Percentiles rank a stretch among this genome's conserved stretches.
These are phyloP conservation scores for Dolichallabes microphthalmus DNA, from an alignment of 2,113 vertebrate species.

Conservation along the genomic window DNA sequence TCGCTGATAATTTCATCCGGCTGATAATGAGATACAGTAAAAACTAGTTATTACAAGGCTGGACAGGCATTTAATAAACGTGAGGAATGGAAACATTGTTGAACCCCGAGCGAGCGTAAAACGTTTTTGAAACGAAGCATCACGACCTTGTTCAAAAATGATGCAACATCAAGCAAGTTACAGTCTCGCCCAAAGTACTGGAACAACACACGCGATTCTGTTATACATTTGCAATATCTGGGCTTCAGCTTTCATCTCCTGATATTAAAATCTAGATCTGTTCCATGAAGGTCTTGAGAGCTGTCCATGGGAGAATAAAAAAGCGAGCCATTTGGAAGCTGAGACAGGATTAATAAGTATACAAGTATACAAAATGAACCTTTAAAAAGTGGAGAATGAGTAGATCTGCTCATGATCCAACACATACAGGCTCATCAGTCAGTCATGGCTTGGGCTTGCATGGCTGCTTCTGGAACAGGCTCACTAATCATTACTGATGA, in stretches of 20 bases:
- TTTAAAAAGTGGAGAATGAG: background rate
- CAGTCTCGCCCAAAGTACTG: background rate
- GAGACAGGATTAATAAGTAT: background rate
- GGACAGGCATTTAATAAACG: background rate
- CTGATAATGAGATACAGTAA: background rate
- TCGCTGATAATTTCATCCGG: background rate
- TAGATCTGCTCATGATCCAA: background rate
- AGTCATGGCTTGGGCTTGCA: background rate
- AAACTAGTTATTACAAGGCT: background rate
- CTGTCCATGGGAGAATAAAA: background rate
- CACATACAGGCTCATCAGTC: background rate
- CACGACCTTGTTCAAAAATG: background rate
- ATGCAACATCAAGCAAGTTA: background rate
- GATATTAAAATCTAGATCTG: background rate
- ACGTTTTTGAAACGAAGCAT: background rate
- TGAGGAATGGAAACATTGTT: background rate
- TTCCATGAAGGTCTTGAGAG: background rate
- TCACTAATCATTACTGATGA: background rate
- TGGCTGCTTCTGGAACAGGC: background rate
- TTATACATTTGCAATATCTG: background rate
- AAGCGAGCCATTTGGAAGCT: background rate
- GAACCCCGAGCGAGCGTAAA: background rate
- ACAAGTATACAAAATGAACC: no score
- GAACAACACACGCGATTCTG: background rate
- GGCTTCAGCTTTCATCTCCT: background rate